These are phyloP conservation scores for Taenaris catops DNA, from an alignment of 2,888 invertebrate species.

Conservation along the genomic window DNA sequence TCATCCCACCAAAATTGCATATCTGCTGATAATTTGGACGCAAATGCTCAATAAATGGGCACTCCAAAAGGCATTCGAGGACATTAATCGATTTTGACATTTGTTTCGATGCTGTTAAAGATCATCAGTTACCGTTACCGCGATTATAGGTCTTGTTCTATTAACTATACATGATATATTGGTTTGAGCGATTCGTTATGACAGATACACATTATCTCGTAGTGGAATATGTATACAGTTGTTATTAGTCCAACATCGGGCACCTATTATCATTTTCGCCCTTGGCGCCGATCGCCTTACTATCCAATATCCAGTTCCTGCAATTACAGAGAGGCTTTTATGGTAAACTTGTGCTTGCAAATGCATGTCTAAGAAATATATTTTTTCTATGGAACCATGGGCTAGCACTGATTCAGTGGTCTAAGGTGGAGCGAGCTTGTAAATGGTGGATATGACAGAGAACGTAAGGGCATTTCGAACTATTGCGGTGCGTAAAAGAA, in stretches of 20 bases:
- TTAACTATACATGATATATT: slow-evolving; percentile 22
- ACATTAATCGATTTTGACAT: slow-evolving; percentile 43
- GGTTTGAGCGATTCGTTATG: slow-evolving; percentile 15
- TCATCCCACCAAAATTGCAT: slow-evolving; percentile 7
- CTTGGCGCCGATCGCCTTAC: slow-evolving; percentile 36
- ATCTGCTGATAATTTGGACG: slow-evolving; percentile 13
- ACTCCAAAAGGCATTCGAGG: slow-evolving; percentile 19
- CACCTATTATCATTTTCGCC: slow-evolving; percentile 40
- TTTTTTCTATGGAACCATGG: no score
- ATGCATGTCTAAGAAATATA: neutral
- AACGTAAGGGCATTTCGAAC: no score
- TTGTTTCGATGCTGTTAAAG: slow-evolving; percentile 39
- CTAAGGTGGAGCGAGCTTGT: no score
- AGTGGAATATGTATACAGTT: slow-evolving; percentile 32
- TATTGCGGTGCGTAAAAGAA: no score
- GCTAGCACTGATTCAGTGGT: no score
- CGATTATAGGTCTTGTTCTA: slow-evolving; percentile 20
- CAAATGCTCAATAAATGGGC: slow-evolving; percentile 18
- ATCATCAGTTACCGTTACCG: slow-evolving; percentile 16
- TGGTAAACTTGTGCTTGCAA: slow-evolving; percentile 1
- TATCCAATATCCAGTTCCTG: slow-evolving; percentile 34
- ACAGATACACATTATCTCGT: slow-evolving; percentile 20
- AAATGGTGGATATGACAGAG: no score
- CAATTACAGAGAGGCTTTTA: slow-evolving; percentile 38
- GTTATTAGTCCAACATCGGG: slow-evolving; percentile 33